Evolutionary conservation across 2,888 invertebrate species (phyloP), one percentile per base, ranked within the genome.

Genomic region (Arenicola marina): DNA sequence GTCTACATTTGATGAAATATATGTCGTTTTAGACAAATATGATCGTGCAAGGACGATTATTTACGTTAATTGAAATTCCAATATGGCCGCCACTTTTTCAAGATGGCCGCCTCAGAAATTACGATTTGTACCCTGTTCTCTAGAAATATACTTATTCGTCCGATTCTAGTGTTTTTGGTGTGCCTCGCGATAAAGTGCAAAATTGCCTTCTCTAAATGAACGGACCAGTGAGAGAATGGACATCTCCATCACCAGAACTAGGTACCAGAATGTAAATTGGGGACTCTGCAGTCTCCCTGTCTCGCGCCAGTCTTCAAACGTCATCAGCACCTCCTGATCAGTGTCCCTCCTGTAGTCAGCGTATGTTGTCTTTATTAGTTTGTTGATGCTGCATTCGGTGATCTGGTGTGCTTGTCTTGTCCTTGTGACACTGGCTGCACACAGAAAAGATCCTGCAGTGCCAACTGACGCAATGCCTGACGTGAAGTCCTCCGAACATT

Each of bases 401-500:
- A 69, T 53, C 54, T 69, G 66, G 54, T 73, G 70, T 0, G 61
- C 57, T 43, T 60, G 65, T 2, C 70, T 59, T 45, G 72, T 73
- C 51, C 66, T 66, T 11, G 65, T 63, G 11, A 70, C 59, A 63
- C 63, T 64, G 2, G 68, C 55, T 21, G 63, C 68, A 45, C 57
- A 61, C 3, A 73, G 54, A 48, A 68, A 73, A n/a, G 71, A 73
- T 29, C 71, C 68, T 32, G 70, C 65, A n/a, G 65, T 66, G 1
- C 75, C 76, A 48, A 69, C 21, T 11, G 71, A 53, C 18, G 73
- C 67, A 31, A 73, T 53, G 26, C 57, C 65, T 51, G 71, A 72
- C 75, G 62, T 78, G 76, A 33, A 78, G 64, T 3, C 76, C 76
- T 7, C 76, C 77, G 51, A 78, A 64, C 69, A 77, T 70, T 1